Evolutionary conservation across 2,888 invertebrate genomes (phyloP), one percentile per base, ranked within the genome.

Genomic region (Noctua pronuba): DNA sequence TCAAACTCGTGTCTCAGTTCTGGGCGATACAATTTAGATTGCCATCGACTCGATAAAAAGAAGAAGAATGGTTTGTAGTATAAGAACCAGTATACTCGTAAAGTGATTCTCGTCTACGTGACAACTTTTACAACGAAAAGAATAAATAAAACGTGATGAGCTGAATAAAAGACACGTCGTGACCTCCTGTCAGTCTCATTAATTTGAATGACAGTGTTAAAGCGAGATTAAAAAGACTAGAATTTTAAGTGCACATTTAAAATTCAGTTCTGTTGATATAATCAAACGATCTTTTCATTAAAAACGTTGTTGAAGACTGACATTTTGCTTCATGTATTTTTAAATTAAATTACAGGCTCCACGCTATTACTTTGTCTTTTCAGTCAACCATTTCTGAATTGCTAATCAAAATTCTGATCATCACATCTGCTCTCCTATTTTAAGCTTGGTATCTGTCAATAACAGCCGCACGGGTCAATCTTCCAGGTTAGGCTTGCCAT

Each of bases 141-240:
- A 11, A 41, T 21, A 71, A 58, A 35, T 10, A 60, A 38, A 52
- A 41, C 21, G n/a, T n/a, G n/a, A 21, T 52, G 41, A 76, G n/a
- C 44, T 52, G 18, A 52, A 65, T 28, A 44, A 79, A 58, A 31
- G 24, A 13, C 38, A 38, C 38, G 35, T 24, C 24, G 6, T 58
- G 11, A 79, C 31, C 31, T 58, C n/a, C n/a, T 31, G 28, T n/a
- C 69, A 49, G 21, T 79, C 58, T 79, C 58, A 77, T 79, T 77
- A 49, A 79, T 69, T 69, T 79, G n/a, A 79, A 31, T 60, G 69
- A 21, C 60, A 18, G 58, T n/a, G 38, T 79, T 38, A 38, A 41
- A 79, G 16, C 21, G 24, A 60, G 58, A 67, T 78, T 78, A 58
- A 78, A 46, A 46, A 7, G 18, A 58, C 31, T n/a, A 49, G 58